These are phyloP conservation scores for Pyrrhia umbra DNA, from an alignment of 2,888 invertebrate species.

Conservation along the genomic window DNA sequence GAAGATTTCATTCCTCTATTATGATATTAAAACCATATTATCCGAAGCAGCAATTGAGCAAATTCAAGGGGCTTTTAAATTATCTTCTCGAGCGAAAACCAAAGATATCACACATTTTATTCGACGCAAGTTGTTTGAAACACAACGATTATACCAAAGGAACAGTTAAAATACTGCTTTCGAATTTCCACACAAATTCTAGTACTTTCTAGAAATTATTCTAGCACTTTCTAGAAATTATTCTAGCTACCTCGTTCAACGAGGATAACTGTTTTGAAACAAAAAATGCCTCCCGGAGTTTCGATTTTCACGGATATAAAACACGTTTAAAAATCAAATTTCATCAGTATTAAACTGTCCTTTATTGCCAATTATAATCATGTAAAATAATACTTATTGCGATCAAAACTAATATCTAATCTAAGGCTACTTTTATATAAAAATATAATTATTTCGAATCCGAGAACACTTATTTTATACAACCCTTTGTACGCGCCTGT, in stretches of 20 bases:
- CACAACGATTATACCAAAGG: slow-evolving; percentile 6
- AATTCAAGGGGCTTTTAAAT: neutral
- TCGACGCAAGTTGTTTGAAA: slow-evolving; percentile 11
- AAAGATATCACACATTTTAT: neutral
- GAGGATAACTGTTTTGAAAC: neutral
- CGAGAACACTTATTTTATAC: slow-evolving; percentile 17
- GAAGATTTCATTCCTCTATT: no score
- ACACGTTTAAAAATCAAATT: neutral
- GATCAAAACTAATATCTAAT: slow-evolving; percentile 30
- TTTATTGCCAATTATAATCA: slow-evolving; percentile 2
- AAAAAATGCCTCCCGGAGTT: neutral
- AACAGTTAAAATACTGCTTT: slow-evolving; percentile 13
- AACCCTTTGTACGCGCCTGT: slow-evolving; percentile 13
- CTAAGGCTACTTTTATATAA: slow-evolving; percentile 35
- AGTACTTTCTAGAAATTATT: neutral
- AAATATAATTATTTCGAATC: slow-evolving; percentile 47
- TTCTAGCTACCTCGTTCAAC: neutral
- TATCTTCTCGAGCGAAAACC: neutral
- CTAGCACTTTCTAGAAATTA: neutral
- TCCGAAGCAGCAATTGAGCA: neutral
- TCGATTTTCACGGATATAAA: neutral
- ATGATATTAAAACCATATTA: neutral
- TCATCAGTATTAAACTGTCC: slow-evolving; percentile 1
- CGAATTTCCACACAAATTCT: neutral
- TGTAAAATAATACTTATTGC: slow-evolving; percentile 39